Conservation (phyloP, 64 coral and sea anemone genomes). For the Hydrozoanthus tunicans region DNA sequence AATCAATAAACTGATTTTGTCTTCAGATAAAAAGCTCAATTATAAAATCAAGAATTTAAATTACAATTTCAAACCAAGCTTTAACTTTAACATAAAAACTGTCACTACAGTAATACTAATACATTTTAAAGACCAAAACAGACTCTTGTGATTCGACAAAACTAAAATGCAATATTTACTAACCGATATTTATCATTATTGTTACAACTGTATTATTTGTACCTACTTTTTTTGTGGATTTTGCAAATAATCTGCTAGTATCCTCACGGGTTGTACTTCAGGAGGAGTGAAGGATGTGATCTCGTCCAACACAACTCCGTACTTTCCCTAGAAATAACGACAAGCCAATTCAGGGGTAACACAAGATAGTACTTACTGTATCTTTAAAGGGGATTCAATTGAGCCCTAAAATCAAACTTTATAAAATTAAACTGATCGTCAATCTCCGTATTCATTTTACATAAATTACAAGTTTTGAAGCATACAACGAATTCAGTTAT, state of each 20-base stretch:
- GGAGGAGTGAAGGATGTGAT: constrained; percentile 81
- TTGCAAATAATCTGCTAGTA: constrained; percentile 94
- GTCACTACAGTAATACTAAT: too few species aligned
- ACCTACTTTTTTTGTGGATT: constrained; percentile 86
- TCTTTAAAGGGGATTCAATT: too few species aligned
- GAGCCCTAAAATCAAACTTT: too few species aligned
- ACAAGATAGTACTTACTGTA: too few species aligned
- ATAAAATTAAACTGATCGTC: too few species aligned
- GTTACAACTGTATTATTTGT: neutral
- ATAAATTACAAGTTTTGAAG: neutral
- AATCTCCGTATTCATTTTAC: too few species aligned
- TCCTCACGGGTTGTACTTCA: constrained; percentile 90
- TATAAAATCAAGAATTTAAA: too few species aligned
- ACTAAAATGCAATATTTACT: neutral
- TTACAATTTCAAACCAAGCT: too few species aligned
- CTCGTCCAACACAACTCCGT: constrained; percentile 95
- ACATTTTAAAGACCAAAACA: too few species aligned
- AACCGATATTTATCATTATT: neutral
- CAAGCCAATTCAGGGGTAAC: neutral
- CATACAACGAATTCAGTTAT: neutral
- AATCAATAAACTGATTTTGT: too few species aligned
- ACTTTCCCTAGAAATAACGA: constrained; percentile 78
- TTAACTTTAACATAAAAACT: too few species aligned
- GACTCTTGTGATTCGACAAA: neutral
- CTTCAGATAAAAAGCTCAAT: too few species aligned